phyloP scores from a whole-genome alignment of 2,888 invertebrate genomes.

The Rhagophthalmus giganteus region DNA sequence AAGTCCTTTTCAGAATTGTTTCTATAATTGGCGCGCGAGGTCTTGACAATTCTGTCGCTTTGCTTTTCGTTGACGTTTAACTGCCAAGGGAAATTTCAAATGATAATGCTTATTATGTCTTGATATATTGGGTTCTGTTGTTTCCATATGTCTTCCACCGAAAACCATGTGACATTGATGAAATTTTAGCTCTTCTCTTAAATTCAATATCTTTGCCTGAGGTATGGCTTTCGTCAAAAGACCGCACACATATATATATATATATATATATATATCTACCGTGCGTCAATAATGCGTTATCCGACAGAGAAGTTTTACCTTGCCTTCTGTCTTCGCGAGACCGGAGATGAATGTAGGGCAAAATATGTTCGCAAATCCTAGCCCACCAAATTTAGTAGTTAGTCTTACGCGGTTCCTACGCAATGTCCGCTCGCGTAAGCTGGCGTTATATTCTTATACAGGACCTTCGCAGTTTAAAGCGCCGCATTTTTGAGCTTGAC shows the following conservation, averaged over 20 bases:
- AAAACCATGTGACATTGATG: constrained; percentile 27
- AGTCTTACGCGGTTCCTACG: constrained; percentile 2
- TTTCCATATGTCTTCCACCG: constrained; percentile 14
- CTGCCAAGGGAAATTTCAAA: constrained; percentile 28
- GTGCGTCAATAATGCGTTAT: constrained; percentile 21
- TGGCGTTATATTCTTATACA: constrained; percentile 10
- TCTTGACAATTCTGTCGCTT: constrained; percentile 31
- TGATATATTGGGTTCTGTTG: constrained; percentile 20
- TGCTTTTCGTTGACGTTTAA: constrained; percentile 17
- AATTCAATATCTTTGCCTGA: constrained; percentile 27
- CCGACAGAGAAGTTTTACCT: constrained; percentile 13
- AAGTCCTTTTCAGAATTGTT: constrained; percentile 36
- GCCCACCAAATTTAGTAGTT: constrained; percentile 4
- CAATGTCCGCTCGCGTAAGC: constrained; percentile 13
- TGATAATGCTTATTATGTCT: constrained; percentile 23
- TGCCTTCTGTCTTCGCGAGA: constrained; percentile 6
- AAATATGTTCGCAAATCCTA: constrained; percentile 4
- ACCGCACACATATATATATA: too few species aligned
- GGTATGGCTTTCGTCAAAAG: constrained; percentile 12
- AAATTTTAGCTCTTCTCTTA: constrained; percentile 29
- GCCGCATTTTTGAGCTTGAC: constrained; percentile 17
- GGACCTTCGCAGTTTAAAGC: constrained; percentile 12
- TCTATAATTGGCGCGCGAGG: constrained; percentile 36
- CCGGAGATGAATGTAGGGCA: constrained; percentile 11
- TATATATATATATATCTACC: constrained; percentile 6